phyloP scores from a whole-genome alignment of 2,113 vertebrate species.

The Thymallus thymallus region DNA sequence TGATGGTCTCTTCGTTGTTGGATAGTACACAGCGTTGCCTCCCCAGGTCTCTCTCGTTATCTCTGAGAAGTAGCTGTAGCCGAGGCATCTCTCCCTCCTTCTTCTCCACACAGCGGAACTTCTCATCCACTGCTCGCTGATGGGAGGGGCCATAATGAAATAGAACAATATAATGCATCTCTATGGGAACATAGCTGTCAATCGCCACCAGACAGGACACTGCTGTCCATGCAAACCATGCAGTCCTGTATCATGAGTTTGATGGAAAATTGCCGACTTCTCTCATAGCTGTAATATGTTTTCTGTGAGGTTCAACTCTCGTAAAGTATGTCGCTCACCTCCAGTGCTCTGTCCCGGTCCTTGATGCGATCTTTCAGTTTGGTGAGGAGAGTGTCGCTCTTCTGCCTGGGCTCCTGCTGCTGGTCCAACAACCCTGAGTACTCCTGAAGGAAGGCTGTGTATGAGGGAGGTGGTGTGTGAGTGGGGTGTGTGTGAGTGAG shows the following conservation, averaged over 20 bases:
- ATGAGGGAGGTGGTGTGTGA: background rate
- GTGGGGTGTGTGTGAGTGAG: background rate
- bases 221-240: background rate
- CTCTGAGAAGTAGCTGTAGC: slow-evolving; percentile 78
- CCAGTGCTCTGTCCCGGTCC: slow-evolving; percentile 84
- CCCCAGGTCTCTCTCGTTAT: slow-evolving; percentile 83
- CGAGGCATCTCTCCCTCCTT: slow-evolving; percentile 80
- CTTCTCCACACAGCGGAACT: slow-evolving; percentile 81
- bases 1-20: slow-evolving; percentile 87
- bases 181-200: background rate
- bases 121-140: slow-evolving; percentile 85
- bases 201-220: background rate
- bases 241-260: background rate
- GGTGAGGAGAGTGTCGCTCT: slow-evolving; percentile 76
- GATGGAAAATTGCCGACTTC: too few species aligned
- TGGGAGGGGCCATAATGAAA: background rate
- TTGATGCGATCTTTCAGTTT: slow-evolving; percentile 86
- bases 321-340: slow-evolving; percentile 70
- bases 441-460: slow-evolving; percentile 70
- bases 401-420: slow-evolving; percentile 68
- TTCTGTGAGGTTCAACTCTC: background rate
- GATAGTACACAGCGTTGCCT: slow-evolving; percentile 78
- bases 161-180: too few species aligned
- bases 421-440: slow-evolving; percentile 77
- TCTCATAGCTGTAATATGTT: background rate